Percentiles rank a stretch among this genome's conserved stretches.
Evolutionary conservation across 2,797 vertebrate species (phyloP).

Genomic region (Onychomys arenicola): DNA sequence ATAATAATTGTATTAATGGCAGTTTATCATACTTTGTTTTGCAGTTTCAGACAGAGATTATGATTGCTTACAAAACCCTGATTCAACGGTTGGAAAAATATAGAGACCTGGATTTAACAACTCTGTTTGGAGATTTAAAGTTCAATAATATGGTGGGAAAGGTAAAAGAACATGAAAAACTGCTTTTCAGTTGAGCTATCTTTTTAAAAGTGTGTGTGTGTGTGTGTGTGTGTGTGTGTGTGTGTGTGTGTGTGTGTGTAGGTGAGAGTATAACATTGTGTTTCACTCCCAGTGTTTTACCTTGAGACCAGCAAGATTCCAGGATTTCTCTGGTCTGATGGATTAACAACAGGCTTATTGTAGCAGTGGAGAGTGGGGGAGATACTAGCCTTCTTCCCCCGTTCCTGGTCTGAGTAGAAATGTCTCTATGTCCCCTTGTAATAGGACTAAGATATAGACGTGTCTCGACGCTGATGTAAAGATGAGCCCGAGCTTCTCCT

Average conservation of each 20-base stretch:
- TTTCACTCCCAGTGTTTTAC: background rate
- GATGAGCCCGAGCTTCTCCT: background rate
- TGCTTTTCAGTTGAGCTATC: background rate
- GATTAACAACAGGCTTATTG: background rate
- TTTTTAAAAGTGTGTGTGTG: background rate
- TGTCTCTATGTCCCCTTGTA: background rate
- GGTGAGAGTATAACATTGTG: background rate
- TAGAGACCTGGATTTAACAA: background rate
- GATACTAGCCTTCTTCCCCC: background rate
- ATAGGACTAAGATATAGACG: background rate
- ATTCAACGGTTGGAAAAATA: constrained; percentile 12
- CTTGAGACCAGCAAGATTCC: background rate
- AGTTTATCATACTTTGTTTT: constrained; percentile 19
- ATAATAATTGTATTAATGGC: background rate
- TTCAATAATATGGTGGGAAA: constrained; percentile 61
- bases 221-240: background rate
- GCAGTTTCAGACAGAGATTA: background rate
- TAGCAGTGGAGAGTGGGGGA: background rate
- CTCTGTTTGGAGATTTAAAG: constrained; percentile 65
- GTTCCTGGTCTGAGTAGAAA: background rate
- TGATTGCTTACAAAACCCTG: constrained; percentile 51
- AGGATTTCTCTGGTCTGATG: background rate
- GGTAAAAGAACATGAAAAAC: constrained; percentile 50
- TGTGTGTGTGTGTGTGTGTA: background rate
- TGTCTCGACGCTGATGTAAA: background rate